Evolutionary conservation across 92 coral and sea anemone species (phyloP), one percentile per base, ranked within the genome.

Genomic region (Umimayanthus kanabou): DNA sequence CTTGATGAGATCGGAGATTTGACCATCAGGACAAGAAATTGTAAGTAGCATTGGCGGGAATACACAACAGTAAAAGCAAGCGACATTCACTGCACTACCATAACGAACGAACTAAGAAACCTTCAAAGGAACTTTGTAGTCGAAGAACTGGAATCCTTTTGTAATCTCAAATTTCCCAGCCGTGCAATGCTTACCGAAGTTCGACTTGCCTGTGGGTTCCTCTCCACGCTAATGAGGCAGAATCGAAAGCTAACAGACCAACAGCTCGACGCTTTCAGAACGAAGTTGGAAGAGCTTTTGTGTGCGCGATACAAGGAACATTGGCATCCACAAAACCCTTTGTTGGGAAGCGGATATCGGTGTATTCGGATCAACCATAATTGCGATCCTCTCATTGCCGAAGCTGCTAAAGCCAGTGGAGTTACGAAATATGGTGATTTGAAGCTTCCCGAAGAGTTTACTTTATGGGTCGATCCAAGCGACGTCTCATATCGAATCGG

Each of bases 281-380:
- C 90, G 92, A 97, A 95, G 85, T 91, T 95, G 97, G 96, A 94
- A 89, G 98, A 97, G 92, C 92, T 95, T 87, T 89, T 97, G 85
- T 97, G 98, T 47, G 99, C 98, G 73, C 86, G 94, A 77, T 97
- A 95, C 92, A 92, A 94, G 88, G 95, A 96, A 66, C 99, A 97
- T 86, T 97, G 99, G 99, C 99, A 97, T 88, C 99, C 98, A 2
- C 95, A 95, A 43, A 97, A 95, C 85, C 99, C 99, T 81, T 96
- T 95, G 97, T 94, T 95, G 89, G 99, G 99, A 67, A 97, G 99
- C 86, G 99, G 97, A 30, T 97, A 89, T 93, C 94, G 99, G 85
- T 97, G 99, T 87, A 97, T 97, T 67, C 93, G 99, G 78, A 97
- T 94, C 89, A 97, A 97, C 92, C 95, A 95, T 84, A 91, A 86